Evolutionary conservation across 2,888 invertebrate species (phyloP).

Genomic region (Synanthedon myopaeformis): DNA sequence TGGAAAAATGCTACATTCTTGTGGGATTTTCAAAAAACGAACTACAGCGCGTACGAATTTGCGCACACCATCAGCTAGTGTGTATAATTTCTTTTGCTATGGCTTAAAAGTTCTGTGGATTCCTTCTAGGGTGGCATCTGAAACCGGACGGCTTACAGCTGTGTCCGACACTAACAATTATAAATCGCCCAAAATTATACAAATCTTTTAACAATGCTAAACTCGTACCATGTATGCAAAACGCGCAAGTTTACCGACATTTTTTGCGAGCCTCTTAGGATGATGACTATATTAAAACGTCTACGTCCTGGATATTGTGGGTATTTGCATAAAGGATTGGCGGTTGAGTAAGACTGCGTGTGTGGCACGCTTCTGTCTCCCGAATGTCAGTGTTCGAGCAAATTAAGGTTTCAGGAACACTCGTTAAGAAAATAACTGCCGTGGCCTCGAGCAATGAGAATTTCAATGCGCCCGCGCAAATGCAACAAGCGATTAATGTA

Average conservation of each 20-base stretch:
- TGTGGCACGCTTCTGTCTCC: slow-evolving; percentile 38
- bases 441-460: slow-evolving; percentile 20
- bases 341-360: slow-evolving; percentile 34
- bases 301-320: slow-evolving; percentile 31
- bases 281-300: slow-evolving; percentile 39
- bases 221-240: too few species aligned
- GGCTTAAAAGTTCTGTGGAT: too few species aligned
- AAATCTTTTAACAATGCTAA: too few species aligned
- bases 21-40: too few species aligned
- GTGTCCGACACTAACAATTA: too few species aligned
- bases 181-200: too few species aligned
- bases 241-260: neutral
- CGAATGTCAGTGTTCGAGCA: slow-evolving; percentile 24
- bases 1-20: too few species aligned
- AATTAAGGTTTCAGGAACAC: slow-evolving; percentile 50
- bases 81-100: too few species aligned
- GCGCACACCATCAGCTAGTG: too few species aligned
- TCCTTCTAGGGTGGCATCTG: too few species aligned
- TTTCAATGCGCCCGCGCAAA: slow-evolving; percentile 17
- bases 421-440: slow-evolving; percentile 29
- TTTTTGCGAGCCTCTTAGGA: slow-evolving; percentile 10
- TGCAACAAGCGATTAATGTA: slow-evolving; percentile 8
- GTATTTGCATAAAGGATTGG: slow-evolving; percentile 54
- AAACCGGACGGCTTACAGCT: too few species aligned
- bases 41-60: too few species aligned